These are phyloP conservation scores for Pungitius pungitius DNA, from an alignment of 2,113 vertebrate genomes.

Conservation along the genomic window DNA sequence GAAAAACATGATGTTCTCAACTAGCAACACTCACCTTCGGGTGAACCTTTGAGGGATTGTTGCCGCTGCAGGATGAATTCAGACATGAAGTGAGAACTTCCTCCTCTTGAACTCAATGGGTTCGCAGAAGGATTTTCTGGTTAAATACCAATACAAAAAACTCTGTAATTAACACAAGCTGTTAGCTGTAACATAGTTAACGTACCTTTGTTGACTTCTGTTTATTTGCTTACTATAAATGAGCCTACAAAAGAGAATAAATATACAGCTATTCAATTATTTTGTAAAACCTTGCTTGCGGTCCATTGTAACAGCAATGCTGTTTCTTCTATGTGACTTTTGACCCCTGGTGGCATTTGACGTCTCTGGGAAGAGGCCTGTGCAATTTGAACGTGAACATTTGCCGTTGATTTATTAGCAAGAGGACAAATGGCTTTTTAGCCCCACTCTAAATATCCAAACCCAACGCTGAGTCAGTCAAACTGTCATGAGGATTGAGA, in stretches of 20 bases:
- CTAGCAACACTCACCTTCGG: too few species aligned
- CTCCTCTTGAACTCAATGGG: not conserved
- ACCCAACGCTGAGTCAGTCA: not conserved
- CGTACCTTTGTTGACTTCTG: too few species aligned
- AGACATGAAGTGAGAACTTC: too few species aligned
- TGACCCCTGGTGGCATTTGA: constrained; percentile 2
- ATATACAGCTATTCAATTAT: not conserved
- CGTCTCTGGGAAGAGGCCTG: not conserved
- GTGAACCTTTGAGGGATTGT: not conserved
- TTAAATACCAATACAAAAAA: not conserved
- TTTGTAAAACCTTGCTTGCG: not conserved
- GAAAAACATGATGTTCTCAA: not conserved
- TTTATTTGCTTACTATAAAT: too few species aligned
- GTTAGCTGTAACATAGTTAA: too few species aligned
- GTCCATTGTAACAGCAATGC: not conserved
- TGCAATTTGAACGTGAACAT: not conserved
- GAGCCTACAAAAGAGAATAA: too few species aligned
- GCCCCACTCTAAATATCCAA: constrained; percentile 29
- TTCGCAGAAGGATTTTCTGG: not conserved
- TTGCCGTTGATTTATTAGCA: constrained; percentile 14
- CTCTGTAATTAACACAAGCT: not conserved
- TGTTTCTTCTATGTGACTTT: constrained; percentile 1
- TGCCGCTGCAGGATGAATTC: not conserved
- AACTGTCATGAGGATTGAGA: not conserved
- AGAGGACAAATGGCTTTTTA: constrained; percentile 11